Evolutionary conservation across 1,140 invertebrate genomes (phyloP), one percentile per base, ranked within the genome.

Genomic region (Psix sp.): DNA sequence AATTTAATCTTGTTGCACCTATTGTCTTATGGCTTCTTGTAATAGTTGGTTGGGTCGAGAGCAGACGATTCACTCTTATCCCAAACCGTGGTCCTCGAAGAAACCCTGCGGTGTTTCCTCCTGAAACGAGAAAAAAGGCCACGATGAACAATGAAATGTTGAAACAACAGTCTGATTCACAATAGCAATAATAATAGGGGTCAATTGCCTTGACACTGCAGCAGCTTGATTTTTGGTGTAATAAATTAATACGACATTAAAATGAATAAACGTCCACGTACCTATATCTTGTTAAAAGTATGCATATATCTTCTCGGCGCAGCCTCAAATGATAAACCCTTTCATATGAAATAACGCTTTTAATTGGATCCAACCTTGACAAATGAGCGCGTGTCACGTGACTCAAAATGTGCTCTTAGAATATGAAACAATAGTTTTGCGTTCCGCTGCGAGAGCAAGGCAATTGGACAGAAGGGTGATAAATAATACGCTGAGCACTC

Each of bases 91-190:
- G 89, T 99, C 97, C 86, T 99, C 97, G 87, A 99, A 99, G 88
- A 99, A 97, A 81, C 97, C 96, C 89, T 98, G 97, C 39, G 96
- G 96, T 33, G 97, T 98, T 90, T 98, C 97, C 89, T 99, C 97
- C 96, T 99, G 90, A 83, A 94, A 95, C 87, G 90, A 88, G 89
- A 87, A 81, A 79, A 77, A 65, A 46, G 29, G 66, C 49, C 3
- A 18, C 16, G n/a, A 49, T 52, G 0, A 52, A 17, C 26, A 48
- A 39, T 5, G 29, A 5, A 7, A 10, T 33, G 5, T 7, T 33
- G 29, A n/a, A n/a, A n/a, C n/a, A n/a, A n/a, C n/a, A n/a, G n/a
- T n/a, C n/a, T n/a, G n/a, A n/a, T n/a, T n/a, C n/a, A n/a, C n/a
- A n/a, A n/a, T n/a, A n/a, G n/a, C n/a, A n/a, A 81, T 84, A 87